These are phyloP conservation scores for Peromyscus maniculatus DNA, from an alignment of 2,113 vertebrate genomes.

Conservation along the genomic window DNA sequence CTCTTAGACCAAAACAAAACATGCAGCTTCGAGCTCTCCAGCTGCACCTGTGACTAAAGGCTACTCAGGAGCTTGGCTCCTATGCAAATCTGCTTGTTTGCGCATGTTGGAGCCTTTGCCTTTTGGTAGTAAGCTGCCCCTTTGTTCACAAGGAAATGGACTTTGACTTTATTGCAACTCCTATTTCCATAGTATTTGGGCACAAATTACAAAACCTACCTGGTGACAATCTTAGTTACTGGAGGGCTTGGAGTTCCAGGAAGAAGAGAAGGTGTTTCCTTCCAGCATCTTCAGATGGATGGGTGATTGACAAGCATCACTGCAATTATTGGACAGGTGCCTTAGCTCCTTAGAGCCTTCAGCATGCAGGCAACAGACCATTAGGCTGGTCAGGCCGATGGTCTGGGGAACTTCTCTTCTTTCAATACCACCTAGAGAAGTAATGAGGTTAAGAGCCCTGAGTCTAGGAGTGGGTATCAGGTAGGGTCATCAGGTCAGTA, in stretches of 20 bases:
- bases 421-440: background rate
- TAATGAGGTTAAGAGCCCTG: background rate
- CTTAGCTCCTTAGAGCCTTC: background rate
- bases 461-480: background rate
- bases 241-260: slow-evolving; percentile 41
- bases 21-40: background rate
- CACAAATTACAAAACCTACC: slow-evolving; percentile 32
- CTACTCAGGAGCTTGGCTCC: background rate
- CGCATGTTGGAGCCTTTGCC: slow-evolving; percentile 44
- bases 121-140: slow-evolving; percentile 48
- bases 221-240: slow-evolving; percentile 60
- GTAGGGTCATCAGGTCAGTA: background rate
- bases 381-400: background rate
- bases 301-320: background rate
- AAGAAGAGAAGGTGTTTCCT: slow-evolving; percentile 35
- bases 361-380: background rate
- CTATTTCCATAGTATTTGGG: slow-evolving; percentile 38
- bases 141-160: slow-evolving; percentile 73
- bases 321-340: background rate
- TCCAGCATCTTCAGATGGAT: slow-evolving; percentile 36
- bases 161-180: slow-evolving; percentile 47
- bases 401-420: background rate
- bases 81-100: slow-evolving; percentile 59
- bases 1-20: slow-evolving; percentile 60
- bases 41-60: slow-evolving; percentile 50